phyloP scores from a whole-genome alignment of 2,888 invertebrate species.

The Periphyllus acericola region DNA sequence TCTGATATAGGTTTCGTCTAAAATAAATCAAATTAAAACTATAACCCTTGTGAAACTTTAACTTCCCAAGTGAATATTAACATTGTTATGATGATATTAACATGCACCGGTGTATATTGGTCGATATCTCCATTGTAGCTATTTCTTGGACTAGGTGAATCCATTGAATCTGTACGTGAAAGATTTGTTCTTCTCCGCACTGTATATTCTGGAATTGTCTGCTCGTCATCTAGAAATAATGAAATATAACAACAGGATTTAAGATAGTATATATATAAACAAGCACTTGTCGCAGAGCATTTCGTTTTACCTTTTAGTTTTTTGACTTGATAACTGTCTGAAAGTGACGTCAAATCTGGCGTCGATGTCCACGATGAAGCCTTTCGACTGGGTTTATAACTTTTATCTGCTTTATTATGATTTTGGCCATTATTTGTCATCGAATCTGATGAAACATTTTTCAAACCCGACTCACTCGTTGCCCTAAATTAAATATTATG shows the following conservation, averaged over 20 bases:
- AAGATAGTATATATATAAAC: background rate
- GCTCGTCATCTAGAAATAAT: slow-evolving; percentile 27
- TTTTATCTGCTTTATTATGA: slow-evolving; percentile 21
- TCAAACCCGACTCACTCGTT: slow-evolving; percentile 13
- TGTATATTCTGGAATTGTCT: slow-evolving; percentile 38
- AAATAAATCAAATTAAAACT: slow-evolving; percentile 52
- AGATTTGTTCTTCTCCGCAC: slow-evolving; percentile 46
- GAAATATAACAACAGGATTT: background rate
- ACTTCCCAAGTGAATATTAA: slow-evolving; percentile 59
- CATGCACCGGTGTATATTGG: slow-evolving; percentile 60
- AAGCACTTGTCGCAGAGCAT: background rate
- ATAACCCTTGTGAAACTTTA: slow-evolving; percentile 50
- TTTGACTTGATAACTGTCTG: slow-evolving; percentile 31
- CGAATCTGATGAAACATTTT: slow-evolving; percentile 6
- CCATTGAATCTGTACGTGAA: slow-evolving; percentile 23
- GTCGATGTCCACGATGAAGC: slow-evolving; percentile 82
- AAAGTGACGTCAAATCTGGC: slow-evolving; percentile 77
- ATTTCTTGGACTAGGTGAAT: slow-evolving; percentile 47
- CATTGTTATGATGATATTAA: slow-evolving; percentile 62
- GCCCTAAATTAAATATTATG: slow-evolving; percentile 23
- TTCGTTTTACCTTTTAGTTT: slow-evolving; percentile 34
- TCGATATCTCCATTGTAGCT: slow-evolving; percentile 58
- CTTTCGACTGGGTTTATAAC: slow-evolving; percentile 27
- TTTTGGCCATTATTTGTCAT: background rate
- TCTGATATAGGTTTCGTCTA: slow-evolving; percentile 65